Conservation (phyloP, 2,888 invertebrate species). For the Papilio gigon region DNA sequence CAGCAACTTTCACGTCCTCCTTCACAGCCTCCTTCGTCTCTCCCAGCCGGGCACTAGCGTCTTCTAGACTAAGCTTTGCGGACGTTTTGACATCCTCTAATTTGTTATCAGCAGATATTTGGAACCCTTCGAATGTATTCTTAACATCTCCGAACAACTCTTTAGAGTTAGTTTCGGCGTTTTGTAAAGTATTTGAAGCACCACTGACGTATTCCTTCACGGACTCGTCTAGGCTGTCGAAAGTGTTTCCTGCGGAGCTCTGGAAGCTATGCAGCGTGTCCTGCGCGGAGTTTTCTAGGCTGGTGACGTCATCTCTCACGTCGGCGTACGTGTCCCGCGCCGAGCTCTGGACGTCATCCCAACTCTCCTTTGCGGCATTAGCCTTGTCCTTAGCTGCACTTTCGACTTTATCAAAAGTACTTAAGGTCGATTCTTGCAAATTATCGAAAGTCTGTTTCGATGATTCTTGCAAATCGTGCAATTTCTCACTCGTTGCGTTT, state of each 20-base stretch:
- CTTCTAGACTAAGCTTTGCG: conserved; percentile 59
- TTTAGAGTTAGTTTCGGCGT: conserved; percentile 60
- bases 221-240: conserved; percentile 76
- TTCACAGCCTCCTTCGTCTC: conserved; percentile 54
- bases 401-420: conserved; percentile 77
- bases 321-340: conserved; percentile 74
- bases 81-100: conserved; percentile 69
- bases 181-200: conserved; percentile 55
- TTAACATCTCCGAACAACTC: conserved; percentile 68
- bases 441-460: conserved; percentile 68
- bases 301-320: conserved; percentile 69
- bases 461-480: conserved; percentile 60
- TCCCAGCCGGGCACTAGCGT: conserved; percentile 60
- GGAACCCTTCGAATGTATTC: conserved; percentile 74
- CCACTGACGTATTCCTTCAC: conserved; percentile 63
- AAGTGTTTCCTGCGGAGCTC: conserved; percentile 77
- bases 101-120: conserved; percentile 74
- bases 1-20: conserved; percentile 54
- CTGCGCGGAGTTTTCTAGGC: conserved; percentile 71
- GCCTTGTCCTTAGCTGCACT: conserved; percentile 75
- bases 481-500: conserved; percentile 55
- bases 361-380: conserved; percentile 66
- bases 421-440: conserved; percentile 73
- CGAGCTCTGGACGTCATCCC: conserved; percentile 75
- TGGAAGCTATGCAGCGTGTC: conserved; percentile 77